phyloP scores from a whole-genome alignment of 2,113 vertebrate genomes.

The Mungos mungo region DNA sequence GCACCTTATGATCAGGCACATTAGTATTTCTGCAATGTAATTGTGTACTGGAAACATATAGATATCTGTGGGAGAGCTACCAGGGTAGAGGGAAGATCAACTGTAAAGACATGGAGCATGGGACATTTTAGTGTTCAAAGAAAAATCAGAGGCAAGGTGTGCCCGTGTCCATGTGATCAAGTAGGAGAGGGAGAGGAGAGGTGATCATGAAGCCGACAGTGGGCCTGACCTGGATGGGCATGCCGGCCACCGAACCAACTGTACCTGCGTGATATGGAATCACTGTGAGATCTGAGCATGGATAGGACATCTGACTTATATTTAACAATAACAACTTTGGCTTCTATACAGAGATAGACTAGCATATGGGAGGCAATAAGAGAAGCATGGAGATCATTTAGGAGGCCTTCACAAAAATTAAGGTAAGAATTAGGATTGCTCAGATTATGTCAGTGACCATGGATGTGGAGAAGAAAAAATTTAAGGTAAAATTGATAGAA shows the following conservation, averaged over 20 bases:
- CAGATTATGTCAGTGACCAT: neutral
- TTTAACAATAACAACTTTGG: neutral
- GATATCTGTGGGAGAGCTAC: neutral
- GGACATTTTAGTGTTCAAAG: neutral
- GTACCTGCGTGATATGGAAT: too few relatives aligned
- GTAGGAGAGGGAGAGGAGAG: neutral
- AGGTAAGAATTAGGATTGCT: neutral
- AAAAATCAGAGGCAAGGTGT: neutral
- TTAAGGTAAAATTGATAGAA: neutral
- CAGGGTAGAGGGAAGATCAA: neutral
- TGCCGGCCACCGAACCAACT: neutral
- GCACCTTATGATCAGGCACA: neutral
- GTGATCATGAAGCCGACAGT: neutral
- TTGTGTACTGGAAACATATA: neutral
- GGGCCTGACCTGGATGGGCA: neutral
- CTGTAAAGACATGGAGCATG: neutral
- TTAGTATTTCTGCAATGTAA: neutral
- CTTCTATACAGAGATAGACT: neutral
- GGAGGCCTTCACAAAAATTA: neutral
- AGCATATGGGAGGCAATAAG: neutral
- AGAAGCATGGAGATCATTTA: neutral
- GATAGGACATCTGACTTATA: neutral
- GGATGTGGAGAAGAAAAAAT: neutral
- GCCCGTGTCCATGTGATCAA: neutral
- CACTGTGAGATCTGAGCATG: neutral